Evolutionary conservation across 2,888 invertebrate genomes (phyloP), one percentile per base, ranked within the genome.

Genomic region (Coecobrya sp.): DNA sequence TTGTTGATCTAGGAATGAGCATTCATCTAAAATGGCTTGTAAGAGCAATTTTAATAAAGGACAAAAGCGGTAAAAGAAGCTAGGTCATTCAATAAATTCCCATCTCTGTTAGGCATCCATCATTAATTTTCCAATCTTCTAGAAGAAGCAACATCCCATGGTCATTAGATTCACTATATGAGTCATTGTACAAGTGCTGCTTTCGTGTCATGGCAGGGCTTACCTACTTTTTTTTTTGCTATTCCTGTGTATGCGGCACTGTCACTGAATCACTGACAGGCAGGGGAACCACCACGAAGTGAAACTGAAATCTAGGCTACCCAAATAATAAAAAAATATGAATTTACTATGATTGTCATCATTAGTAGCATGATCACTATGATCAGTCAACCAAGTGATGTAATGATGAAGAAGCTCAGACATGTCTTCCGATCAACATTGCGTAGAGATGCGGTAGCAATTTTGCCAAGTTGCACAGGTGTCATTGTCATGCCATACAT

Each of bases 151-250:
- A 7, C 1, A 59, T 59, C 59, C 19, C 7, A 13, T 10, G 13
- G 30, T 30, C 30, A 68, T 68, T 68, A 16, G 8, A 65, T 27
- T 25, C 27, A 30, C 8, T 13, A 52, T 11, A 76, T 76, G 76
- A 45, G 76, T 76, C 76, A 73, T 13, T 10, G 11, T 45, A 10
- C 76, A 22, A 36, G 68, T 8, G 25, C 27, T 25, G 0, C 65
- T 65, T 62, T 62, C 27, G 81, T 82, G 81, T 82, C 81, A 82
- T 82, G 81, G 81, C 81, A 82, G 55, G 81, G 36, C 55, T 82
- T 82, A 30, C 81, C 81, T 82, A 82, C 55, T 59, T 82, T 22
- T 82, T n/a, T 73, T 73, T 76, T 76, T 55, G 7, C 79, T 16
- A 81, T 52, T 81, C 8, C 55, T 59, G 27, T 11, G 19, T 13